phyloP scores from a whole-genome alignment of 1,140 invertebrate species.

The Drosophila suzukii region DNA sequence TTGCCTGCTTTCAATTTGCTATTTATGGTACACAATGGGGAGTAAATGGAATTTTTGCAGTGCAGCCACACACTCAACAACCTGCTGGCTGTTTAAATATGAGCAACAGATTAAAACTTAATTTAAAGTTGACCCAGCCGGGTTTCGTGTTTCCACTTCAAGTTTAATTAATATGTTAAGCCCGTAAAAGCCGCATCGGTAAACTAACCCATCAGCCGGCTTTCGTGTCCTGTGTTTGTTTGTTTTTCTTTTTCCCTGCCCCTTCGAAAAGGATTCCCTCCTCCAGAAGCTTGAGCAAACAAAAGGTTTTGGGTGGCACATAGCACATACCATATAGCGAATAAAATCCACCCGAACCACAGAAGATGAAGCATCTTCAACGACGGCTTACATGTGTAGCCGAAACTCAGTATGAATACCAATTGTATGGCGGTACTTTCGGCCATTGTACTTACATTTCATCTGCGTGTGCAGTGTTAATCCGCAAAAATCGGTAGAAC shows the following conservation, averaged over 20 bases:
- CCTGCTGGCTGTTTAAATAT: slow-evolving; percentile 72
- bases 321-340: not conserved
- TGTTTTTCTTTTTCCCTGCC: slow-evolving; percentile 8
- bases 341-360: slow-evolving; percentile 10
- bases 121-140: slow-evolving; percentile 71
- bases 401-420: slow-evolving; percentile 31
- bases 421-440: slow-evolving; percentile 19
- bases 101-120: slow-evolving; percentile 82
- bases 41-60: slow-evolving; percentile 5
- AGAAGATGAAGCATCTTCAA: slow-evolving; percentile 19
- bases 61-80: slow-evolving; percentile 21
- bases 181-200: slow-evolving; percentile 66
- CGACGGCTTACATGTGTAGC: slow-evolving; percentile 30
- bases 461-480: slow-evolving; percentile 43
- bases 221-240: slow-evolving; percentile 35
- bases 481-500: slow-evolving; percentile 21
- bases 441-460: slow-evolving; percentile 9
- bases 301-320: slow-evolving; percentile 16
- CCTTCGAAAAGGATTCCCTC: not conserved
- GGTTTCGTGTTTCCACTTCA: slow-evolving; percentile 69
- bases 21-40: not conserved
- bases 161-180: slow-evolving; percentile 83
- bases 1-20: not conserved
- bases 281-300: slow-evolving; percentile 24
- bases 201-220: slow-evolving; percentile 52